Conservation (phyloP, 2,888 invertebrate species). For the Matsumyia berberina region DNA sequence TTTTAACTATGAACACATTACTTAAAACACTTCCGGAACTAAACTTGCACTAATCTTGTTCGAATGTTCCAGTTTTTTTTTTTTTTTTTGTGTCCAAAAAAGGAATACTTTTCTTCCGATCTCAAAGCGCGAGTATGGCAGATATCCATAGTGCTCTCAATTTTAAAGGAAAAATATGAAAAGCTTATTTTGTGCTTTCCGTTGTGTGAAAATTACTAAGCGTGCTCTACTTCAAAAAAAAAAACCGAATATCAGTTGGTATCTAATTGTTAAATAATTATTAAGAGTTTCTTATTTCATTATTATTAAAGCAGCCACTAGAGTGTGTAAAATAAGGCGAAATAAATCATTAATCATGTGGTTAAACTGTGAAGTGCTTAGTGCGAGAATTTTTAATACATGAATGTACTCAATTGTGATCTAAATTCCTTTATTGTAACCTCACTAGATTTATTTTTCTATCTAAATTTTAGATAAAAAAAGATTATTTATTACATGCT, state of each 20-base stretch:
- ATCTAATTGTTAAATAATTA: neutral
- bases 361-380: neutral
- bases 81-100: neutral
- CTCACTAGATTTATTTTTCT: too few species aligned
- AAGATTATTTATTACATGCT: too few species aligned
- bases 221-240: neutral
- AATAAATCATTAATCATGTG: neutral
- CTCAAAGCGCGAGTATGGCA: slow-evolving; percentile 17
- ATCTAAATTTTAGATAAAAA: too few species aligned
- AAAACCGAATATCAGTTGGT: neutral
- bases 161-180: slow-evolving; percentile 12
- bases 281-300: neutral
- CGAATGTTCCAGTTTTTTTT: too few species aligned
- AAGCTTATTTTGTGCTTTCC: slow-evolving; percentile 31
- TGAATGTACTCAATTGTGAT: too few species aligned
- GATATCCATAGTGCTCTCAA: slow-evolving; percentile 16
- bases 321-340: neutral
- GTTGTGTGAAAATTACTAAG: neutral
- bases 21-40: neutral
- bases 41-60: neutral
- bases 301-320: neutral
- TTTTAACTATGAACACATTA: neutral
- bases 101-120: neutral
- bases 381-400: too few species aligned
- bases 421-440: too few species aligned